Evolutionary conservation across 2,113 vertebrate genomes (phyloP), one percentile per base, ranked within the genome.

Genomic region (Gambusia holbrooki): DNA sequence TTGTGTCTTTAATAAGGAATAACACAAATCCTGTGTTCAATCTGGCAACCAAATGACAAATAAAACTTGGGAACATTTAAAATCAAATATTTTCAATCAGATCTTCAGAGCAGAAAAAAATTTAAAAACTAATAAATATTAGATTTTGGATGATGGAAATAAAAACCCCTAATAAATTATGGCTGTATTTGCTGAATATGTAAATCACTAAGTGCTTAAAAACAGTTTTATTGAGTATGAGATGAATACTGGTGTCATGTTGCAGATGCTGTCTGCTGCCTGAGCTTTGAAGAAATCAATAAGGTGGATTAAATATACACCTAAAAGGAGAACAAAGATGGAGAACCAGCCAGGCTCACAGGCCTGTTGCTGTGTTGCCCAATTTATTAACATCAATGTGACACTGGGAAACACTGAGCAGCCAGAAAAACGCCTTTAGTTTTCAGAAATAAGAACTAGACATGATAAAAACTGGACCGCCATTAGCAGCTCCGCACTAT

Each of bases 401-500:
- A 27, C 65, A 27, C 11, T 66, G 19, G 27, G 13, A 62, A 27
- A 42, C 51, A 27, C 32, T 17, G 13, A 78, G 62, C 74, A 89
- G 71, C 45, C 32, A 63, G 73, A 73, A 42, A 58, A 22, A 25
- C 7, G 8, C 67, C 35, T 30, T 28, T 54, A 48, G 40, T 29
- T 69, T 69, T 73, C 54, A 81, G 76, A 42, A 1, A 62, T 62
- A 69, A 66, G 70, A 63, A 77, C 80, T 76, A 69, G 69, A 70
- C 80, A 71, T 77, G 82, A 69, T 1, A 42, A 78, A 82, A 85
- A 79, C 70, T 63, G 32, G 64, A 54, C 73, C n/a, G 69, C 81
- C 87, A 92, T 92, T 89, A 92, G 81, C 66, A 11, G 25, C 66
- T 66, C 68, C 73, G 75, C 72, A 60, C 83, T 63, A 45, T 79